Conservation (phyloP, 2,888 invertebrate species). For the Hipparchia sbordonii region DNA sequence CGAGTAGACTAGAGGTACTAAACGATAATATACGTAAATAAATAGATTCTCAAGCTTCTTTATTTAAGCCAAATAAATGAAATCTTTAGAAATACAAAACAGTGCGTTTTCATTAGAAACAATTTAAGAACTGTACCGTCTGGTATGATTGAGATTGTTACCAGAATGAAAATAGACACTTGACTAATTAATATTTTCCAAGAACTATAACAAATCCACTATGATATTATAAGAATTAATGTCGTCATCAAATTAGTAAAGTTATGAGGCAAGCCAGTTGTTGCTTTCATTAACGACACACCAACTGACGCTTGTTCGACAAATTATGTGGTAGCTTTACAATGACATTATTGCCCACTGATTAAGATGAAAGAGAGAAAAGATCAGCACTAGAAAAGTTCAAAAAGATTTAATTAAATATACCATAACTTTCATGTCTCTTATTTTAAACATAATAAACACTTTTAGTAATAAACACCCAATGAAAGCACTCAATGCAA, state of each 20-base stretch:
- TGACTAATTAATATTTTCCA: slow-evolving; percentile 2
- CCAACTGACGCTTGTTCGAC: neutral
- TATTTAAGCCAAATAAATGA: neutral
- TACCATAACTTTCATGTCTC: too few relatives aligned
- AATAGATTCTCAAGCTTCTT: neutral
- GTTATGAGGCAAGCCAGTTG: slow-evolving; percentile 1
- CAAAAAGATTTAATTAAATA: neutral
- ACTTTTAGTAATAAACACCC: neutral
- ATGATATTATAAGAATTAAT: slow-evolving; percentile 25
- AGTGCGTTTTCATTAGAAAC: neutral
- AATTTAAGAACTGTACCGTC: neutral
- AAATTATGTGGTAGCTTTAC: slow-evolving; percentile 26
- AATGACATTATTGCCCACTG: slow-evolving; percentile 22
- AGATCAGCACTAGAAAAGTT: neutral
- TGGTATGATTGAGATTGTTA: slow-evolving; percentile 1
- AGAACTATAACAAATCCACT: neutral
- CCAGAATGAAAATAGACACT: neutral
- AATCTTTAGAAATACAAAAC: neutral
- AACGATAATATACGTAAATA: neutral
- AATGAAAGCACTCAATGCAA: too few relatives aligned
- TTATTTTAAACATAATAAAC: too few relatives aligned
- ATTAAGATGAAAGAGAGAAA: neutral
- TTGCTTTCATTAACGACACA: neutral
- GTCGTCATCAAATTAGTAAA: slow-evolving; percentile 18
- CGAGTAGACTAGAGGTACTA: neutral